phyloP scores from a whole-genome alignment of 2,888 invertebrate genomes.

The Netelia melanura region DNA sequence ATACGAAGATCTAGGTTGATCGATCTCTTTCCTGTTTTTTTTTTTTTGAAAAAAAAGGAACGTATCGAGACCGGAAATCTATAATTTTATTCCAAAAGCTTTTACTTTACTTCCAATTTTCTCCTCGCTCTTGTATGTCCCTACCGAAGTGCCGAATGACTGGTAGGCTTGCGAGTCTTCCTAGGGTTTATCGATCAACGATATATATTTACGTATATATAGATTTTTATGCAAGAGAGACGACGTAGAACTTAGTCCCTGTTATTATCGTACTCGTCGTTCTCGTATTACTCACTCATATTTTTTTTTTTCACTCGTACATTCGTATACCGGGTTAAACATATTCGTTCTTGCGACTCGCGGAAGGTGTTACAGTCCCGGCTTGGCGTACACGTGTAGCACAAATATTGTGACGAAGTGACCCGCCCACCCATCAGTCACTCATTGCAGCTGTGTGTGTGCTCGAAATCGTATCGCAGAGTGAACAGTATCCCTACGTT shows the following conservation, averaged over 20 bases:
- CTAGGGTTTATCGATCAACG: slow-evolving; percentile 54
- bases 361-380: slow-evolving; percentile 11
- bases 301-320: slow-evolving; percentile 45
- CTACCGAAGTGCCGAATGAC: not conserved
- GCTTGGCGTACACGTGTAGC: slow-evolving; percentile 38
- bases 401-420: slow-evolving; percentile 76
- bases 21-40: not conserved
- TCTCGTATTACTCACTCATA: not conserved
- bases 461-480: not conserved
- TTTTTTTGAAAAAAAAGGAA: not conserved
- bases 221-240: not conserved
- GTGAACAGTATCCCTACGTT: not conserved
- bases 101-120: slow-evolving; percentile 1
- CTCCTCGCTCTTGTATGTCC: not conserved
- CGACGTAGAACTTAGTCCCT: slow-evolving; percentile 22
- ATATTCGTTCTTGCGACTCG: slow-evolving; percentile 9
- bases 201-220: not conserved
- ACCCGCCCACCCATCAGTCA: slow-evolving; percentile 79
- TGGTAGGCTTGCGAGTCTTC: not conserved
- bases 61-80: not conserved
- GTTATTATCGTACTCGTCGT: slow-evolving; percentile 47
- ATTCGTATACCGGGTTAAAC: slow-evolving; percentile 23
- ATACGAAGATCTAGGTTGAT: not conserved
- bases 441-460: slow-evolving; percentile 47
- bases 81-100: not conserved